Evolutionary conservation across 2,888 invertebrate species (phyloP), one percentile per base, ranked within the genome.

Genomic region (Ligdia adustata): DNA sequence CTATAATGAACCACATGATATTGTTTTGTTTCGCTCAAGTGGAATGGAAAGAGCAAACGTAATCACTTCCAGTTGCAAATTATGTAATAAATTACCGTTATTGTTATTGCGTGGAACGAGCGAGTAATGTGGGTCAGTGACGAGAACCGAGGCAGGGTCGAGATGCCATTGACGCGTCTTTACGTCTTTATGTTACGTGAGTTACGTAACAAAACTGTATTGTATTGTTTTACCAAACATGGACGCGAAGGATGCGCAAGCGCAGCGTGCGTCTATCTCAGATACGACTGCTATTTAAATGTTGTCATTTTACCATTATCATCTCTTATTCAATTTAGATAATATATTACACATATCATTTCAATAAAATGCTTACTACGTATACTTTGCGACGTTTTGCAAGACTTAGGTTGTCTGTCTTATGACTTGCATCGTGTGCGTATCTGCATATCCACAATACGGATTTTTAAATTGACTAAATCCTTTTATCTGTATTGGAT

Each of bases 121-220:
- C 75, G 76, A 76, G 79, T 77, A 75, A 88, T 86, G 86, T 88
- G 87, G 87, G 89, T 87, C 89, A 87, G 80, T 86, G 81, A 81
- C 84, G 79, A 86, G 83, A 84, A 79, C 77, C 72, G 78, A 79
- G 74, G 79, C 87, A 85, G 86, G 88, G 87, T 87, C 88, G 84
- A 83, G 84, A 84, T 85, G 83, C 82, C 83, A 80, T 83, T 86
- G 87, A 85, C 81, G 82, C 72, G 73, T 76, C 74, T 82, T 77
- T 72, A 69, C 60, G 66, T 85, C 39, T 48, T 49, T 20, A 33
- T 48, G 32, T 48, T 48, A 38, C 20, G 42, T 42, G 22, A n/a
- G 16, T 47, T 83, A 82, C 78, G 77, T 82, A 83, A n/a, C n/a
- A n/a, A n/a, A n/a, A 87, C 70, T 52, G 58, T 62, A 53, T 58